Evolutionary conservation across 2,113 vertebrate species (phyloP).

Genomic region (Ammodytes dubius): DNA sequence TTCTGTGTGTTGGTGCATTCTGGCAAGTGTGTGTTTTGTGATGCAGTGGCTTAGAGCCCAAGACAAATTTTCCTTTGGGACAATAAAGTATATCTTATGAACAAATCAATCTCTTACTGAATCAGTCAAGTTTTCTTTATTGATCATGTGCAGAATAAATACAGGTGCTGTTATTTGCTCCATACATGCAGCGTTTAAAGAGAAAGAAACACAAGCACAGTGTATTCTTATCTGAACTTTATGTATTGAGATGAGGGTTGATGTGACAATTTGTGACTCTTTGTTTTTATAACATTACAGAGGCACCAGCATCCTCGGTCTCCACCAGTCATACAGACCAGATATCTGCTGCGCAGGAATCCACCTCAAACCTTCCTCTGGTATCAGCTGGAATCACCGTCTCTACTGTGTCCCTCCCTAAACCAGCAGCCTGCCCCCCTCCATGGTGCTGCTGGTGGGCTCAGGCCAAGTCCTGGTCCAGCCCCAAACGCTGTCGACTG

Average conservation of each 20-base stretch:
- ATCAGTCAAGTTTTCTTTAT: no score
- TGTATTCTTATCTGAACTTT: no score
- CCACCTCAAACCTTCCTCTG: rapidly evolving
- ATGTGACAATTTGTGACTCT: not conserved
- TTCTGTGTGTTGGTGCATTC: no score
- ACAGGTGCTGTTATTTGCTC: no score
- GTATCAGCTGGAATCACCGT: not conserved
- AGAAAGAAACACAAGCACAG: no score
- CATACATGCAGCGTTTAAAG: no score
- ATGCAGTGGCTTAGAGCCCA: no score
- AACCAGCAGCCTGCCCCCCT: not conserved
- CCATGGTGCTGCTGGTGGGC: constrained; percentile 6
- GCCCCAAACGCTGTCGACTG: rapidly evolving
- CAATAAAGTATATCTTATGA: no score
- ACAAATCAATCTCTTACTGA: no score
- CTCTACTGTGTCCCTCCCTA: rapidly evolving
- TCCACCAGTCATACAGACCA: not conserved
- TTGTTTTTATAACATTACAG: constrained; percentile 21
- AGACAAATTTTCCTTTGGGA: no score
- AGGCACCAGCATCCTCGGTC: not conserved
- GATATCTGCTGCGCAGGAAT: not conserved
- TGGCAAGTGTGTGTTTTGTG: no score
- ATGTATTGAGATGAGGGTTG: not conserved
- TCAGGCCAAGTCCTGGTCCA: not conserved
- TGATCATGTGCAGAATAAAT: no score